A percentile compares a stretch with the other conserved stretches of the same genome.
Conservation (phyloP, 2,113 vertebrate genomes). For the Corythaixoides concolor region DNA sequence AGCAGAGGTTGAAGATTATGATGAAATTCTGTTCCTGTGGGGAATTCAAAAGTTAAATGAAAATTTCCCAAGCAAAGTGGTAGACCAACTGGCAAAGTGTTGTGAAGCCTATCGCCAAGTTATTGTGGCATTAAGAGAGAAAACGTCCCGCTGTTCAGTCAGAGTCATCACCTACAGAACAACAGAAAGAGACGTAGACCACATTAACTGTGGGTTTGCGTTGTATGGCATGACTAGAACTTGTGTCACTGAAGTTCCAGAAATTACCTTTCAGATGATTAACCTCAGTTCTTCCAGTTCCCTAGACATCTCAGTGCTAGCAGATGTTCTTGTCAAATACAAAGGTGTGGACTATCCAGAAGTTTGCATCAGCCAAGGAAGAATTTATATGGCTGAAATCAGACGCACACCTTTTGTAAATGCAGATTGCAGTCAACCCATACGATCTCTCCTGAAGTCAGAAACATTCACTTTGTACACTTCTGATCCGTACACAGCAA, state of each 20-base stretch:
- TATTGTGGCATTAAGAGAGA: conserved; percentile 74
- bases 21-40: conserved; percentile 82
- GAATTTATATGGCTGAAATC: conserved; percentile 68
- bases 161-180: conserved; percentile 82
- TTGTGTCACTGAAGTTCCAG: conserved; percentile 76
- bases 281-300: conserved; percentile 78
- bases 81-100: conserved; percentile 73
- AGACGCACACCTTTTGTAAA: conserved; percentile 58
- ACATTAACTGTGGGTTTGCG: conserved; percentile 80
- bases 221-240: conserved; percentile 83
- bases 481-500: conserved; percentile 70
- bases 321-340: conserved; percentile 71
- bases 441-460: not conserved
- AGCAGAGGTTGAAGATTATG: conserved; percentile 50
- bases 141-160: conserved; percentile 29
- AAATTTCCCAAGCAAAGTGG: conserved; percentile 57
- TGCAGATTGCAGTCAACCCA: not conserved
- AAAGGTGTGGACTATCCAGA: conserved; percentile 76
- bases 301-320: conserved; percentile 77
- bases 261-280: conserved; percentile 82
- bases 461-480: conserved; percentile 76
- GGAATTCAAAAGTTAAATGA: conserved; percentile 76
- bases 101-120: conserved; percentile 82
- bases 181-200: conserved; percentile 75
- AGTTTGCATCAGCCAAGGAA: conserved; percentile 78